phyloP scores from a whole-genome alignment of 2,888 invertebrate genomes.

The Amphipoea oculea region DNA sequence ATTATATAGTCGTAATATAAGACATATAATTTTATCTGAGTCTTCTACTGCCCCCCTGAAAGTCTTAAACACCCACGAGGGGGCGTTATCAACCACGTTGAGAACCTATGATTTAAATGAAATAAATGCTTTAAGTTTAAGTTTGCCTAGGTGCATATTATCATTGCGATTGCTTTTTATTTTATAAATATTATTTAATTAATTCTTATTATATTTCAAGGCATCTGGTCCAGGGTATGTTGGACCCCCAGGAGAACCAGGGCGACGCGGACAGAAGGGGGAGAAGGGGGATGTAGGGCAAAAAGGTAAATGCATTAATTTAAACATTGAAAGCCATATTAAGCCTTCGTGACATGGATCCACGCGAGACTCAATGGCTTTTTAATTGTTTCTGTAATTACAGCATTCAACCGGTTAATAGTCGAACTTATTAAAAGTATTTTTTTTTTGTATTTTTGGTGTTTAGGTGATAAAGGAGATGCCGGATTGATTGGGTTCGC shows the following conservation, averaged over 20 bases:
- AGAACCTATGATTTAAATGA: too few species aligned
- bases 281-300: constrained; percentile 80
- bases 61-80: too few species aligned
- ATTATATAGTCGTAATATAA: too few species aligned
- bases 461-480: constrained; percentile 78
- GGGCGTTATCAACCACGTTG: too few species aligned
- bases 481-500: constrained; percentile 77
- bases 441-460: not conserved
- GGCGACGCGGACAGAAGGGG: constrained; percentile 76
- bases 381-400: not conserved
- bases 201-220: constrained; percentile 58
- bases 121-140: too few species aligned
- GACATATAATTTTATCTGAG: too few species aligned
- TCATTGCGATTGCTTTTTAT: not conserved
- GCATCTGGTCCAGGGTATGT: constrained; percentile 65
- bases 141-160: too few species aligned
- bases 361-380: not conserved
- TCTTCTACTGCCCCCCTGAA: too few species aligned
- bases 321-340: too few species aligned
- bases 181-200: not conserved
- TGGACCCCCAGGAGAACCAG: constrained; percentile 74
- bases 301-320: constrained; percentile 74
- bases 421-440: not conserved
- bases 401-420: not conserved
- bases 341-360: not conserved